Base-by-base conservation (phyloP, 2,797 vertebrate genomes). In the Periparus ater region DNA sequence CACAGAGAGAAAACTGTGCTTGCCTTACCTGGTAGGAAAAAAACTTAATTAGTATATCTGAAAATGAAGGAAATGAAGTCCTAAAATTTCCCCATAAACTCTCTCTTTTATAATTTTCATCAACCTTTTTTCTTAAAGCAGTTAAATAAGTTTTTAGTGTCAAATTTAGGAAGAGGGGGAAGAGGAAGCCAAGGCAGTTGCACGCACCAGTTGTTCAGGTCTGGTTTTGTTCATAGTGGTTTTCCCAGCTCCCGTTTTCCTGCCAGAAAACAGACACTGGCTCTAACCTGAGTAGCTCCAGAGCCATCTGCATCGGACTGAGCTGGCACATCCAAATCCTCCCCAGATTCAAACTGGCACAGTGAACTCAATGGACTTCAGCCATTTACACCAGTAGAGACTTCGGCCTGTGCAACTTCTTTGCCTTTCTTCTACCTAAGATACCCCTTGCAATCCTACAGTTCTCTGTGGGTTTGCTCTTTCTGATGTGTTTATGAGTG, bases 401-500 rank as follows among this genome's bases (percentile, higher is more conserved):
- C 34, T 63, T 70, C 73, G 55, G 45, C 66, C 36, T 2, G 16
- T 80, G 25, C 32, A n/a, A 80, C 29, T 44, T 42, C 70, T 86
- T 66, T 50, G 58, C 32, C n/a, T 85, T 91, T 45, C 16, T 82
- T 86, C 78, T 86, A 40, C 45, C 58, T 32, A 30, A 87, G 79
- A 15, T 53, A 6, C 42, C 85, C 63, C 74, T 74, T 80, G 83
- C 71, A 95, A 74, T 61, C 78, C 62, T 58, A 34, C 91, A 51
- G 94, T 87, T 96, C 93, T 96, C 86, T 82, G 78, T 75, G 25
- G 66, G 47, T 96, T 97, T 97, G 79, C 92, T 88, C 45, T 14
- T 72, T 74, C 91, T 94, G 67, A 67, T 95, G 58, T 88, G 95
- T 97, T 97, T 97, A 93, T 96, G 92, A 94, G 89, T 77, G 85